Base-by-base conservation (phyloP, 1,140 invertebrate genomes). In the Nebria ingens region DNA sequence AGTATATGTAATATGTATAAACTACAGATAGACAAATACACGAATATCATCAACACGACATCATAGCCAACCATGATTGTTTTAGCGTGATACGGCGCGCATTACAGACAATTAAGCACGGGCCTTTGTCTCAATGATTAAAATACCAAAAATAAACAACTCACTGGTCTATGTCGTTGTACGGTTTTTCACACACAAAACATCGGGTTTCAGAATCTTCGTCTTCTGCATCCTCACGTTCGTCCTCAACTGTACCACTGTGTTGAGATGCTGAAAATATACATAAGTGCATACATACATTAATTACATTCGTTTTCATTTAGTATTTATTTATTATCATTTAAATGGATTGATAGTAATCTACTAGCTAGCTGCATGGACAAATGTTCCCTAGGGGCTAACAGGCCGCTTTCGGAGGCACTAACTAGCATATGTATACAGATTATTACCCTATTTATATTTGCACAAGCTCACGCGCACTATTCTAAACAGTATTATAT, bases 141-240 rank as follows among this genome's bases (percentile, higher is more conserved):
- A n/a, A n/a, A n/a, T n/a, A n/a, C n/a, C n/a, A n/a, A 34, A 34
- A 9, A 45, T 11, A 52, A 50, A 40, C 42, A 60, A 82, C 84
- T 86, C 73, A 88, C 85, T 77, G 71, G 64, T 86, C 83, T 61
- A 86, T 75, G 65, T 86, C 83, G 54, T 73, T 73, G 68, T 82
- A 87, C 29, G 77, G 77, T 66, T 82, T 81, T 67, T 86, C 82
- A 65, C 86, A 88, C 55, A 81, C 77, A 38, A 79, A 74, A 64
- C 86, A 88, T 59, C 82, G 75, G 22, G 61, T 61, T 61, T 65
- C 64, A 52, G 75, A 75, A 55, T 81, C 79, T 34, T 72, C 74
- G 58, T 79, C 76, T 53, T 83, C 79, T 49, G 83, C 81, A 25
- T 84, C 80, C 51, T 75, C 76, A 57, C 77, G 68, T 55, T 84